These are phyloP conservation scores for Zophobas atratus DNA, from an alignment of 1,140 invertebrate genomes.

Conservation along the genomic window DNA sequence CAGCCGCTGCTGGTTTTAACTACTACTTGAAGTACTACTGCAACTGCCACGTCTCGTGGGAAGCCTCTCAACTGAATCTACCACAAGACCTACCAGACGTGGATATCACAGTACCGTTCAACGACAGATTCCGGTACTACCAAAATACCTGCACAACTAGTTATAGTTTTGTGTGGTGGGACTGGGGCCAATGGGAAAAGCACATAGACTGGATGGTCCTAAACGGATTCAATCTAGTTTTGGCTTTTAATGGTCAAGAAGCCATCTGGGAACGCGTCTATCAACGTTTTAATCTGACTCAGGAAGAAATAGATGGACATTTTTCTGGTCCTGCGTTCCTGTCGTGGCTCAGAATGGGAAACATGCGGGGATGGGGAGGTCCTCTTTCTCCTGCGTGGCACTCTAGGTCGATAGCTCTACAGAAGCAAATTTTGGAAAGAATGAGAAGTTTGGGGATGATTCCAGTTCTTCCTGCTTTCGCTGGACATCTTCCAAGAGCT, in stretches of 20 bases:
- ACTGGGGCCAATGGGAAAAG: slow-evolving; percentile 84
- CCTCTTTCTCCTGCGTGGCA: slow-evolving; percentile 83
- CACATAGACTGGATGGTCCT: slow-evolving; percentile 99
- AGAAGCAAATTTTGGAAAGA: slow-evolving; percentile 81
- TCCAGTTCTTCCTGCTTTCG: slow-evolving; percentile 91
- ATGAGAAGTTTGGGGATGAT: slow-evolving; percentile 90
- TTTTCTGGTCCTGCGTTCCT: slow-evolving; percentile 95
- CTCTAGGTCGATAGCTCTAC: slow-evolving; percentile 76
- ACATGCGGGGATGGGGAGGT: slow-evolving; percentile 91
- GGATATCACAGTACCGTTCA: slow-evolving; percentile 73
- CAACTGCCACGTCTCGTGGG: slow-evolving; percentile 89
- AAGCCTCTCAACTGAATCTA: slow-evolving; percentile 76
- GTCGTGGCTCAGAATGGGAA: slow-evolving; percentile 97
- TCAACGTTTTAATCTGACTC: slow-evolving; percentile 79
- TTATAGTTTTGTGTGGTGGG: slow-evolving; percentile 95
- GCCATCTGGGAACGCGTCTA: slow-evolving; percentile 89
- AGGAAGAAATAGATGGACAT: slow-evolving; percentile 84
- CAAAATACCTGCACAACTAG: slow-evolving; percentile 95
- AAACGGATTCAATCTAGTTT: slow-evolving; percentile 91
- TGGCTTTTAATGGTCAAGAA: slow-evolving; percentile 93
- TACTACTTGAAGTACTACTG: slow-evolving; percentile 91
- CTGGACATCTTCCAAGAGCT: slow-evolving; percentile 88
- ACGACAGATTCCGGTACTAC: slow-evolving; percentile 90
- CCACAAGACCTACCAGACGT: slow-evolving; percentile 75
- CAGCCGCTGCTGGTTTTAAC: slow-evolving; percentile 88